phyloP scores from a whole-genome alignment of 2,113 vertebrate species.

The Vulpes lagopus region DNA sequence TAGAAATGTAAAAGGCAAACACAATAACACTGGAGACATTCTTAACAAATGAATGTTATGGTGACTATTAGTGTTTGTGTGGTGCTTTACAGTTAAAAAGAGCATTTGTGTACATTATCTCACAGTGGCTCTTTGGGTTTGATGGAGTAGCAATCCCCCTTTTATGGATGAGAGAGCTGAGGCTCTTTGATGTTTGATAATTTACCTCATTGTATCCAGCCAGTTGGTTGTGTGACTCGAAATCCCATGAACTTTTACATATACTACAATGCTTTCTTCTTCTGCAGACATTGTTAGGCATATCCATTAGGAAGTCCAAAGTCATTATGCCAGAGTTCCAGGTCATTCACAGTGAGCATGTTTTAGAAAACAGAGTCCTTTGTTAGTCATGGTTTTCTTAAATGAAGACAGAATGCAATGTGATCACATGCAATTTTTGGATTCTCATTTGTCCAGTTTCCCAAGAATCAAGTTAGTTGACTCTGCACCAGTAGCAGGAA shows the following conservation, averaged over 20 bases:
- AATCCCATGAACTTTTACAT: not conserved
- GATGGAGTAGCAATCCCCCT: not conserved
- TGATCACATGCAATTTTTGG: not conserved
- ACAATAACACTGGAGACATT: not conserved
- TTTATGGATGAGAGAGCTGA: not conserved
- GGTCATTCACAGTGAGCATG: not conserved
- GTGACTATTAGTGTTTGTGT: not conserved
- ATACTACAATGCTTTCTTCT: not conserved
- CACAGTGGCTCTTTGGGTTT: not conserved
- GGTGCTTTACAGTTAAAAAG: not conserved
- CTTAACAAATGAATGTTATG: not conserved
- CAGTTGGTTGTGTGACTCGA: not conserved
- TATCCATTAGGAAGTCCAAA: not conserved
- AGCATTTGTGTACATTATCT: not conserved
- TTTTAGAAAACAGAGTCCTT: constrained; percentile 41
- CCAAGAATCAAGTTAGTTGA: not conserved
- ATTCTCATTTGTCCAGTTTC: not conserved
- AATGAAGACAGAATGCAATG: not conserved
- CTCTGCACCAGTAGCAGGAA: not conserved
- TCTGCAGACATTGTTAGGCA: not conserved
- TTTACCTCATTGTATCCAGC: not conserved
- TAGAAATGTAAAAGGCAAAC: not conserved
- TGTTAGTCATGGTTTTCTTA: not conserved
- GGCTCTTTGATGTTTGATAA: not conserved
- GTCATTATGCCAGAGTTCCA: constrained; percentile 1